Conservation (phyloP, 2,797 vertebrate species). For the Coendou prehensilis region DNA sequence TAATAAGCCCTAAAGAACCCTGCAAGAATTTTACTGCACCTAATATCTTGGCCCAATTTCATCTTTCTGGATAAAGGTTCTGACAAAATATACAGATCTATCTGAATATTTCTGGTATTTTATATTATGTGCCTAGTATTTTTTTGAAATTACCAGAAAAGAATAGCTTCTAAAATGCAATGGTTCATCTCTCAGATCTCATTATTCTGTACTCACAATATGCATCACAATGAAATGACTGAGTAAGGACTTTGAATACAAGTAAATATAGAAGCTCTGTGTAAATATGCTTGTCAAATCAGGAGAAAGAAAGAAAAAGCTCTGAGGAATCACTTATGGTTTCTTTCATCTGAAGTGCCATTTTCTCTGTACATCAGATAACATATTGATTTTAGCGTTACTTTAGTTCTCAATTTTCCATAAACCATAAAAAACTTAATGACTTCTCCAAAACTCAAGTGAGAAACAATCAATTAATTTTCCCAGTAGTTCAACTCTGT, state of each 20-base stretch:
- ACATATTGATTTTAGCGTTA: slow-evolving; percentile 77
- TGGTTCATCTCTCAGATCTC: slow-evolving; percentile 75
- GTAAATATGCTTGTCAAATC: slow-evolving; percentile 72
- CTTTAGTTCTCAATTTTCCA: slow-evolving; percentile 83
- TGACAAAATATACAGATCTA: background rate
- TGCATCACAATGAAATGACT: slow-evolving; percentile 82
- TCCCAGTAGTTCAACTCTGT: slow-evolving; percentile 76
- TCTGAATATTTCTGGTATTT: slow-evolving; percentile 72
- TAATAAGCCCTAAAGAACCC: background rate
- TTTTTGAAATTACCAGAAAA: slow-evolving; percentile 75
- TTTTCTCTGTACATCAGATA: slow-evolving; percentile 81
- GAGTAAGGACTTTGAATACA: slow-evolving; percentile 82
- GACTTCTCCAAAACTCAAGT: slow-evolving; percentile 72
- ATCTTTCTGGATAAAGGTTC: slow-evolving; percentile 10
- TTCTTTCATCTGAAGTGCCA: slow-evolving; percentile 71
- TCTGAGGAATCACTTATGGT: slow-evolving; percentile 61
- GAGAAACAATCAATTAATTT: slow-evolving; percentile 80
- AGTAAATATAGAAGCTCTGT: slow-evolving; percentile 81
- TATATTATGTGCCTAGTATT: slow-evolving; percentile 55
- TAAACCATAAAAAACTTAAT: slow-evolving; percentile 81
- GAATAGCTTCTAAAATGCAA: slow-evolving; percentile 79
- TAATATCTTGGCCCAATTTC: background rate
- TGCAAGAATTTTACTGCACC: background rate
- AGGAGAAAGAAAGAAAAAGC: slow-evolving; percentile 56
- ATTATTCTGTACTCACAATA: slow-evolving; percentile 69